Base-by-base conservation (phyloP, 2,797 vertebrate genomes). In the Chelon auratus region DNA sequence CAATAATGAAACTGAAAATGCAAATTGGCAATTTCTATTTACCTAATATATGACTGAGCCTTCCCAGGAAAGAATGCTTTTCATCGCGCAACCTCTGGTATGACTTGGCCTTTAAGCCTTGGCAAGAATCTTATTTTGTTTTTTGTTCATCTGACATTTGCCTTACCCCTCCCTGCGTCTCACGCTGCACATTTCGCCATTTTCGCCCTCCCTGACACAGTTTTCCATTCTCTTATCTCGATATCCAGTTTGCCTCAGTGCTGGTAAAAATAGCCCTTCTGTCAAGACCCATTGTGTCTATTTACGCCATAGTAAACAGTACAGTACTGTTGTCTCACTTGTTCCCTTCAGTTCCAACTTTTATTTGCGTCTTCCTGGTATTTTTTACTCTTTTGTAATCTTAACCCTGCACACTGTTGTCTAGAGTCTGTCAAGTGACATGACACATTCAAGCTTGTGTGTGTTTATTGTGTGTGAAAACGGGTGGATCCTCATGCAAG, bases 141-240 rank as follows among this genome's bases (percentile, higher is more conserved):
- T 72, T 76, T 82, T 82, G 37, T 75, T 68, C 77, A 51, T 36
- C 59, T 74, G 74, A 76, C 84, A 77, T 79, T 82, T 82, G 62
- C 69, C 72, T 77, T 63, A 60, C 68, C 30, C 55, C 78, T 77
- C 80, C 74, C 58, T 56, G 2, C 40, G 65, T 30, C 62, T 76
- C 5, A 22, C 67, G 66, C 61, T 43, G 61, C 72, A 63, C 45
- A 68, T 83, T 84, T 75, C 64, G 83, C 59, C 9, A 56, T 62
- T 80, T 18, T 78, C 67, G 58, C 53, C 62, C 60, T 83, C 62
- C 43, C 14, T 60, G 20, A 76, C 78, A 78, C 57, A 63, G 60
- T 91, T 91, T 92, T 91, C 89, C 88, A 87, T 68, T 74, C 72
- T 70, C 68, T 87, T 91, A 92, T 92, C 89, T 80, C 24, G 2